phyloP scores from a whole-genome alignment of 2,113 vertebrate species.

The western clawed frog (Xenopus tropicalis) region UCB_Xtro_10.0 CM004443.2:75725501-75726000 shows the following conservation, averaged over 20 bases:
- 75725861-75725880: too few species aligned
- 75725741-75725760: constrained; percentile 16
- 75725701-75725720: constrained; percentile 37
- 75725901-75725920: too few species aligned
- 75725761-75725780: constrained; percentile 3
- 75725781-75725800: not conserved
- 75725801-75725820: too few species aligned
- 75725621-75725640: constrained; percentile 17
- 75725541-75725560: constrained; percentile 9
- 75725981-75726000: too few species aligned
- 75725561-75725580: not conserved
- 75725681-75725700: not conserved
- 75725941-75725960: too few species aligned
- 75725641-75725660: constrained; percentile 30
- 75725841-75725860: too few species aligned
- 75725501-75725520: not conserved
- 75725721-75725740: not conserved
- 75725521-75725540: not conserved
- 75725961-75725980: too few species aligned
- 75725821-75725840: too few species aligned
- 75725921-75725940: too few species aligned
- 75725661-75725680: constrained; percentile 9
- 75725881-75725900: too few species aligned
- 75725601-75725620: not conserved
- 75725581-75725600: not conserved